Evolutionary conservation across 1,140 invertebrate genomes (phyloP).

Genomic region (Brachionus plicatilis): DNA sequence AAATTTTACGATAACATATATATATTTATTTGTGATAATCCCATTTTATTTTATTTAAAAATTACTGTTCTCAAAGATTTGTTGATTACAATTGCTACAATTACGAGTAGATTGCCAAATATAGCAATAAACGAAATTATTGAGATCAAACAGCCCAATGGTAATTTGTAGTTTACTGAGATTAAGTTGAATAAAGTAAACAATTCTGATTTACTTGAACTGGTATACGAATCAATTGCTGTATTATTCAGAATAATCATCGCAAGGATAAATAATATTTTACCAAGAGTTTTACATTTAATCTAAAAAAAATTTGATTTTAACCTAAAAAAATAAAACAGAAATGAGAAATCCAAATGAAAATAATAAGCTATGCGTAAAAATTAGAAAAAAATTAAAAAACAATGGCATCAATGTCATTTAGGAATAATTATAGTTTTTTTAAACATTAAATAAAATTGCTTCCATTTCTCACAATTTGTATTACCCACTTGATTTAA

Average conservation of each 20-base stretch:
- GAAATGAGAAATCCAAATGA: neutral
- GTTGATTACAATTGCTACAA: neutral
- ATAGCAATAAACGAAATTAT: constrained; percentile 18
- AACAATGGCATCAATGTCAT: neutral
- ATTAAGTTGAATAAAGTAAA: neutral
- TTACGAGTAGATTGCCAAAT: constrained; percentile 3
- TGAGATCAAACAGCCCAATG: neutral
- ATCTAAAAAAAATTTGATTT: neutral
- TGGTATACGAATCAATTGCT: neutral
- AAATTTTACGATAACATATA: no score
- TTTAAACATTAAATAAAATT: neutral
- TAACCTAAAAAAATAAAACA: neutral
- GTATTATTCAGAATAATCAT: neutral
- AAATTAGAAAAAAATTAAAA: neutral
- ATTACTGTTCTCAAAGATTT: constrained; percentile 20
- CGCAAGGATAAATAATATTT: no score
- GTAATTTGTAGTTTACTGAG: neutral
- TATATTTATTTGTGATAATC: no score
- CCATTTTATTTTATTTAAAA: neutral
- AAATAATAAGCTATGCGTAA: neutral
- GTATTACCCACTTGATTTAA: neutral
- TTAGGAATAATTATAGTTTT: neutral
- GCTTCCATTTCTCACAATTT: neutral
- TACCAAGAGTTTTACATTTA: neutral
- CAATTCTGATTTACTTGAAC: neutral